These are phyloP conservation scores for Siniperca knerii DNA, from an alignment of 2,113 vertebrate species.

Conservation along the genomic window DNA sequence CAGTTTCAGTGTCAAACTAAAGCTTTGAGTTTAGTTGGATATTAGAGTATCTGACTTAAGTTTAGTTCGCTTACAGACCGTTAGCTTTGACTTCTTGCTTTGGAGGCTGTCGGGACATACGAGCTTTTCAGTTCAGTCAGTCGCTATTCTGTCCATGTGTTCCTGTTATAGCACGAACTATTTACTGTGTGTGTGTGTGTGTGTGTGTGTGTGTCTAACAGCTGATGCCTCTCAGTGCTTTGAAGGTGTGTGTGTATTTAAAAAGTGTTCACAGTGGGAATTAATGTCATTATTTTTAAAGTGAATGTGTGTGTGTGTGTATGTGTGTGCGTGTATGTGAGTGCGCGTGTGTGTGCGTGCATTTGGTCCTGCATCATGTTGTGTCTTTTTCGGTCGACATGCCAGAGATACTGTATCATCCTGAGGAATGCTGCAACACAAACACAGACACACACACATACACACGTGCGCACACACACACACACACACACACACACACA, in stretches of 20 bases:
- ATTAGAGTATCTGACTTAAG: neutral
- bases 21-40: neutral
- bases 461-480: neutral
- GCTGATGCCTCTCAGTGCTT: neutral
- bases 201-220: neutral
- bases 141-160: conserved; percentile 6
- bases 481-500: neutral
- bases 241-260: conserved; percentile 1
- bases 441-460: neutral
- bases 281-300: neutral
- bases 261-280: neutral
- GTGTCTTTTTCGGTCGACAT: conserved; percentile 32
- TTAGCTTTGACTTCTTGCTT: neutral
- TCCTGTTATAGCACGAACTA: conserved; percentile 56
- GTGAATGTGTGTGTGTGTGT: neutral
- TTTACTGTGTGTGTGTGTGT: conserved; percentile 11
- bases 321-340: too few relatives aligned
- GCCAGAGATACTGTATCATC: conserved; percentile 45
- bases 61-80: neutral
- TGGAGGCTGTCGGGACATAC: neutral
- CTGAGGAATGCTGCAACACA: conserved; percentile 20
- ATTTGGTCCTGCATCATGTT: neutral
- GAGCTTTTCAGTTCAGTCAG: neutral
- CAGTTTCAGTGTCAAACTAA: neutral
- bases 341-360: neutral